Conservation (phyloP, 2,888 invertebrate species). For the Xiphydria camelus region DNA sequence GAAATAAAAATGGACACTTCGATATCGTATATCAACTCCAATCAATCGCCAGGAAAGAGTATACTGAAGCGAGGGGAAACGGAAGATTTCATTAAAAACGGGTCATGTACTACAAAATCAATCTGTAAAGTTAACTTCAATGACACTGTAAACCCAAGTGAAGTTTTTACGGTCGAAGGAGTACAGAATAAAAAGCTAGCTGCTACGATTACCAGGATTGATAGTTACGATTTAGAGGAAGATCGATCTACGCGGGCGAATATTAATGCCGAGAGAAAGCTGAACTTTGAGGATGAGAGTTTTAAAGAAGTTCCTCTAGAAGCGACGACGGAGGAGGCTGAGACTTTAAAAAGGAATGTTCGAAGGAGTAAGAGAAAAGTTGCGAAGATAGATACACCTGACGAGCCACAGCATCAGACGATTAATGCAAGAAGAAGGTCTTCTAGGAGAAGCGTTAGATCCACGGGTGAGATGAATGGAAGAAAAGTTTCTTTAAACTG, state of each 20-base stretch:
- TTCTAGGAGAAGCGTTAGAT: constrained; percentile 29
- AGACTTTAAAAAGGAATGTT: no score
- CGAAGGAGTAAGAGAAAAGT: not conserved
- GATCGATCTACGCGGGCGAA: no score
- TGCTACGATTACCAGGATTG: constrained; percentile 28
- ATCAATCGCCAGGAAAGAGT: constrained; percentile 46
- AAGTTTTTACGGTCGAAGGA: constrained; percentile 28
- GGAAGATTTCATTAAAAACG: no score
- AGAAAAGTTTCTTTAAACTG: no score
- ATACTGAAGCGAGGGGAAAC: constrained; percentile 39
- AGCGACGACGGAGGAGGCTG: no score
- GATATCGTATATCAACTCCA: constrained; percentile 43
- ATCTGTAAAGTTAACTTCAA: constrained; percentile 46
- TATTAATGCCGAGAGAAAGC: constrained; percentile 25
- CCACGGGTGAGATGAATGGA: constrained; percentile 29
- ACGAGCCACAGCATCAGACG: no score
- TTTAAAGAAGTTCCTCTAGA: constrained; percentile 12
- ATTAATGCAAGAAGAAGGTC: constrained; percentile 26
- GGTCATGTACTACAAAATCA: no score
- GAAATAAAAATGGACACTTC: constrained; percentile 39
- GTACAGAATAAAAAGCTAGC: constrained; percentile 21
- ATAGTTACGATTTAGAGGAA: constrained; percentile 29
- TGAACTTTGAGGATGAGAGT: constrained; percentile 32
- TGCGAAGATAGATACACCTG: no score
- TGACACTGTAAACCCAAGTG: constrained; percentile 28